Conservation (phyloP, 2,797 vertebrate genomes). For the Acanthopagrus latus region DNA sequence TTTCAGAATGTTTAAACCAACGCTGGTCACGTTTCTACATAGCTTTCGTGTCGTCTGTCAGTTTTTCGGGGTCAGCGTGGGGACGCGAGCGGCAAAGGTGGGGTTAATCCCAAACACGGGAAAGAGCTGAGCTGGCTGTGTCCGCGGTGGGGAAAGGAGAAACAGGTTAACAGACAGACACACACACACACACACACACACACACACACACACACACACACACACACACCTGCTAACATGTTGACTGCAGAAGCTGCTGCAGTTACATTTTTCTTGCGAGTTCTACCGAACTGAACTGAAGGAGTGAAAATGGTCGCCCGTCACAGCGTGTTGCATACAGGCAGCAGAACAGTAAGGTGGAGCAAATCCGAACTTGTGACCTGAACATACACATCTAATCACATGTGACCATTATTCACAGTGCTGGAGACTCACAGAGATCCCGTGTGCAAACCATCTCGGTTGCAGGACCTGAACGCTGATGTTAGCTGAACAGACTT, state of each 20-base stretch:
- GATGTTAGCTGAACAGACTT: not conserved
- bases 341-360: not conserved
- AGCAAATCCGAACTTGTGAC: constrained; percentile 55
- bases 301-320: no score
- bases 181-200: constrained; percentile 44
- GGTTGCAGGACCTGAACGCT: not conserved
- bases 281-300: not conserved
- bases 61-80: constrained; percentile 27
- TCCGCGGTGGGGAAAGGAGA: constrained; percentile 33
- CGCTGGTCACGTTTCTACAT: not conserved
- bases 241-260: constrained; percentile 12
- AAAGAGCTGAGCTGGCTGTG: constrained; percentile 63
- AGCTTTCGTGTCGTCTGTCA: constrained; percentile 18
- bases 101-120: constrained; percentile 76
- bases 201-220: constrained; percentile 10
- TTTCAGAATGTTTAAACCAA: no score
- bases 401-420: constrained; percentile 50
- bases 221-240: constrained; percentile 29
- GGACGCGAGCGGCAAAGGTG: not conserved
- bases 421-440: constrained; percentile 1
- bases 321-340: not conserved
- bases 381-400: constrained; percentile 37
- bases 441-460: constrained; percentile 13
- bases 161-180: constrained; percentile 15
- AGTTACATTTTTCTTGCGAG: not conserved